A percentile compares a stretch with the other conserved stretches of the same genome.
phyloP scores from a whole-genome alignment of 2,888 invertebrate species.

The Dasysyrphus tricinctus region DNA sequence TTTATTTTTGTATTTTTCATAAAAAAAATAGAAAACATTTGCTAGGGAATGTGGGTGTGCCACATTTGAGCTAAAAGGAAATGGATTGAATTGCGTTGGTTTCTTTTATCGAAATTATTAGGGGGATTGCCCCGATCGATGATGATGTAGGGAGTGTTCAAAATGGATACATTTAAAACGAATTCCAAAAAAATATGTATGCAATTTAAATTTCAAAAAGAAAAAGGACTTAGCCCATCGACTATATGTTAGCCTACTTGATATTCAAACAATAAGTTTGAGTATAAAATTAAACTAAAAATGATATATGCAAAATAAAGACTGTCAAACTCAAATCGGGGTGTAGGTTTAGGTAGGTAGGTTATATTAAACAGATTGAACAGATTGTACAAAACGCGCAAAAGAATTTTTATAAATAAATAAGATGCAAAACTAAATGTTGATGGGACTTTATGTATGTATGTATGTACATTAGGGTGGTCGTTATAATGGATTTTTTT shows the following conservation, averaged over 20 bases:
- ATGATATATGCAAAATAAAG: background rate
- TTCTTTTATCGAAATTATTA: constrained; percentile 66
- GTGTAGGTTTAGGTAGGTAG: no score
- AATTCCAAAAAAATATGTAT: constrained; percentile 14
- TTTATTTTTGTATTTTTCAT: background rate
- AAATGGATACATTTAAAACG: constrained; percentile 15
- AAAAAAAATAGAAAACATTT: constrained; percentile 41
- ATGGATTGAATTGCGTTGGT: constrained; percentile 69
- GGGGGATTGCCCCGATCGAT: constrained; percentile 56
- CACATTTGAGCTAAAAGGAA: constrained; percentile 59
- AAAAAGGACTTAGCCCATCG: background rate
- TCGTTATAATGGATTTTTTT: no score
- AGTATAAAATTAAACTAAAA: background rate
- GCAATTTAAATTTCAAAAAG: background rate
- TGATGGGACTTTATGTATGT: no score
- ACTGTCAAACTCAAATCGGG: background rate
- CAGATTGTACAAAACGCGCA: no score
- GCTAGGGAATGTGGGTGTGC: constrained; percentile 54
- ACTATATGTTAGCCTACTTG: background rate
- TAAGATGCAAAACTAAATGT: no score
- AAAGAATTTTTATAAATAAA: no score
- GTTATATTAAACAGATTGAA: no score
- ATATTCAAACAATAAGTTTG: constrained; percentile 5
- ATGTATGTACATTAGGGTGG: no score
- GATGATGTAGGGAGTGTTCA: constrained; percentile 51